Conservation (phyloP, 2,888 invertebrate species). For the Bombyx huttoni region DNA sequence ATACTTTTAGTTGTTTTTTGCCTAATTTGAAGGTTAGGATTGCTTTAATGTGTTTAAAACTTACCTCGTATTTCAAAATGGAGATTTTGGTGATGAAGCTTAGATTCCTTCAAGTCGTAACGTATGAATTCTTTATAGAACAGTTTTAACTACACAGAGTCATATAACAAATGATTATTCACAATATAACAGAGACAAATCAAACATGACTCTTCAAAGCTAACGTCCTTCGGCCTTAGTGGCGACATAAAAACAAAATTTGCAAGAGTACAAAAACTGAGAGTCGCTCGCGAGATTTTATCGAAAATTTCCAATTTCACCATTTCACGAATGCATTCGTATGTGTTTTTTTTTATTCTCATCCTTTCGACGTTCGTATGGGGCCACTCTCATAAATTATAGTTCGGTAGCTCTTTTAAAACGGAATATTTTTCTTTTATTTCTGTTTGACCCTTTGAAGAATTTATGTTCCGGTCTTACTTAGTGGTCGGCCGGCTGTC, state of each 20-base stretch:
- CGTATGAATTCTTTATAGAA: too few relatives aligned
- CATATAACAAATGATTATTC: too few relatives aligned
- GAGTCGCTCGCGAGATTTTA: constrained; percentile 61
- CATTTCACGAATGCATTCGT: constrained; percentile 57
- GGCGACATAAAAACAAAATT: constrained; percentile 42
- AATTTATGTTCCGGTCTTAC: constrained; percentile 70
- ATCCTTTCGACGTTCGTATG: constrained; percentile 49
- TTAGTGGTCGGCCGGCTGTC: constrained; percentile 63
- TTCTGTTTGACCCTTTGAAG: constrained; percentile 67
- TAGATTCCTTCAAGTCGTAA: too few relatives aligned
- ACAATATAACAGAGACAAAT: too few relatives aligned
- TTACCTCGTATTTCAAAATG: too few relatives aligned
- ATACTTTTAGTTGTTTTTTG: too few relatives aligned
- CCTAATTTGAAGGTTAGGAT: too few relatives aligned
- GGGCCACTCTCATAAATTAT: constrained; percentile 65
- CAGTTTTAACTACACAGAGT: too few relatives aligned
- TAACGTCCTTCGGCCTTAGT: constrained; percentile 8
- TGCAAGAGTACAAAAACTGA: constrained; percentile 64
- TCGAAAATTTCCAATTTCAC: constrained; percentile 71
- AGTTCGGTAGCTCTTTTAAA: constrained; percentile 72
- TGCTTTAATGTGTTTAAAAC: too few relatives aligned
- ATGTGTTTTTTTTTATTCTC: constrained; percentile 36
- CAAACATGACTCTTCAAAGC: too few relatives aligned
- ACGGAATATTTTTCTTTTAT: constrained; percentile 55
- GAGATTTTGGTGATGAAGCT: too few relatives aligned